Base-by-base conservation (phyloP, 1,140 invertebrate genomes). In the Triops cancriformis region DNA sequence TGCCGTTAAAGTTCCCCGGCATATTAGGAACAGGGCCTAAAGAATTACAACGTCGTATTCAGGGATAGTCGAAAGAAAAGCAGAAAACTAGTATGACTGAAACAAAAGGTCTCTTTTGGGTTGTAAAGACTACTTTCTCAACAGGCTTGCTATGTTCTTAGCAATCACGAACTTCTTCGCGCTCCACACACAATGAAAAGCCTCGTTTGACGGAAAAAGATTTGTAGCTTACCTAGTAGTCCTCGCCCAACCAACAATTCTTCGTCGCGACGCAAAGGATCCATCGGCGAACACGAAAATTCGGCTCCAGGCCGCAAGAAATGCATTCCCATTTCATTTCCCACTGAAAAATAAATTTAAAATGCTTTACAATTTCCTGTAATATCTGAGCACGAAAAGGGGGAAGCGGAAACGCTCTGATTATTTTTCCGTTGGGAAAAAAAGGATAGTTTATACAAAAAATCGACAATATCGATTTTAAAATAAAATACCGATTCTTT, bases 1-100 rank as follows among this genome's bases (percentile, higher is more conserved):
- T 78, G 72, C 79, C 76, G 1, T 72, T 73, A 12, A 73, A 64
- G 45, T 73, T 74, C 43, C 73, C 75, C 14, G 78, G 78, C 31
- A 76, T 73, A 37, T 64, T 64, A 6, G 51, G 51, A 64, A 64
- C 51, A 64, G 51, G 51, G 51, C 51, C 51, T 64, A 64, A 5
- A 64, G 5, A 6, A 64, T 6, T 18, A 23, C 51, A 64, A 64
- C 23, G 74, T 14, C 74, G 37, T 26, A 42, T 28, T 74, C n/a
- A 28, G 26, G 26, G 18, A n/a, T 14, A 0, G 10, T 45, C 18
- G n/a, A 12, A 43, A 18, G 18, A 45, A 14, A 45, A 27, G 11
- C 28, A 4, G 11, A 23, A 27, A 26, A 42, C n/a, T n/a, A n/a
- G n/a, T n/a, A n/a, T n/a, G n/a, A n/a, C n/a, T n/a, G n/a, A 37